Base-by-base conservation (phyloP, 2,797 vertebrate species). In the Sebastes goodei region DNA sequence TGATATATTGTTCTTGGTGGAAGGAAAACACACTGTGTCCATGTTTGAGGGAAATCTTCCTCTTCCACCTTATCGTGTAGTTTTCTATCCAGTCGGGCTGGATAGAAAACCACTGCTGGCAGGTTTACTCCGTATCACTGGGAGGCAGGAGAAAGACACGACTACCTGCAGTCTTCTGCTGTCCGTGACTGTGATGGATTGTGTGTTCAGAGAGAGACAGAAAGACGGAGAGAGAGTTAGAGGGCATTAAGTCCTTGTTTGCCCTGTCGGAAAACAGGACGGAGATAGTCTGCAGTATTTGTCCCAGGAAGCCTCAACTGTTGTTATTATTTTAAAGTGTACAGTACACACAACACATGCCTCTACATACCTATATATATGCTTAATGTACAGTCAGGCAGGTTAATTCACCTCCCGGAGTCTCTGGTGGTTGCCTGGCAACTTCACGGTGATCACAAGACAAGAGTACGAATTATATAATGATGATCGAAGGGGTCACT, bases 101-200 rank as follows among this genome's bases (percentile, higher is more conserved):
- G 64, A 81, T 88, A 46, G 42, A 46, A 46, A 46, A 73, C 80
- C 60, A 49, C 66, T 60, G 52, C 46, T 5, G 2, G 70, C 63
- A 80, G 82, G 81, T 82, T 83, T 85, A 82, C 73, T 71, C 69
- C 9, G 11, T 72, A 64, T 84, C 81, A 72, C 72, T 78, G 38
- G 6, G 66, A 86, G 67, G 49, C 72, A 57, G 64, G 53, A 75
- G 76, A 64, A 33, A 81, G 74, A 86, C 74, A 57, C 77, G 74
- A 75, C 79, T 79, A 84, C 84, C 89, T 82, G 88, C 74, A 81
- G 81, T 76, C 78, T 60, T 67, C 55, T 73, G 71, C 65, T 81
- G 65, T 80, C 75, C 87, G 85, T 80, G 89, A 89, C 82, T 74
- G 80, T 91, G 90, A 93, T 89, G 87, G 86, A 92, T 93, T 80